Base-by-base conservation (phyloP, 2,888 invertebrate genomes). In the Oxyscelio sp. region DNA sequence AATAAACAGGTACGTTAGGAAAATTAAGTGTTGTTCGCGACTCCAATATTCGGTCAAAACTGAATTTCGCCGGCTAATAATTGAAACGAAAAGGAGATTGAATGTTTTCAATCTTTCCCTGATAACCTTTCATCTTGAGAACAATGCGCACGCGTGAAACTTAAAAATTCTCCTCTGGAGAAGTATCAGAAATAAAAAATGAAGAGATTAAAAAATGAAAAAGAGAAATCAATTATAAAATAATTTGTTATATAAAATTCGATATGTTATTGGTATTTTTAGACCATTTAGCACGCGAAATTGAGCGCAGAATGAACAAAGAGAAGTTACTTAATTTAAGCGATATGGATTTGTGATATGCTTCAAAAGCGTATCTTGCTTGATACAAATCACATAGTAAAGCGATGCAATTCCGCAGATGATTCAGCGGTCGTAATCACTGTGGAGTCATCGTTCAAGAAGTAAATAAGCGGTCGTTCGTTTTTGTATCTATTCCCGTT, bases 41-140 rank as follows among this genome's bases (percentile, higher is more conserved):
- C 50, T 22, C 0, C 34, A 22, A 43, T 34, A 27, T 34, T 56
- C 48, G 15, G 1, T 1, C 13, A 38, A 56, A 79, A 79, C 79
- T 79, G 56, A 52, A 8, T 68, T 24, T 24, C 13, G 24, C 56
- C 34, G 38, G 56, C 13, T 22, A 58, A 59, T 50, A 54, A 34
- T 66, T 63, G 70, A 59, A 58, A 65, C 21, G 34, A 31, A 40
- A 48, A 13, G 17, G 13, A 27, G 34, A 48, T 34, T n/a, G 38
- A 45, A n/a, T 27, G 40, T 9, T 56, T 71, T 50, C 38, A 71
- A 71, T 56, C 70, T 21, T 38, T 65, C 70, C 58, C 71, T 40
- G 79, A 79, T 79, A 79, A 79, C 79, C 79, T 65, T 65, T 79
- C 38, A 65, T 71, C 65, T 38, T 54, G 13, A 1, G 24, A 74